Evolutionary conservation across 2,113 vertebrate genomes (phyloP).

Genomic region (Malurus elegans): DNA sequence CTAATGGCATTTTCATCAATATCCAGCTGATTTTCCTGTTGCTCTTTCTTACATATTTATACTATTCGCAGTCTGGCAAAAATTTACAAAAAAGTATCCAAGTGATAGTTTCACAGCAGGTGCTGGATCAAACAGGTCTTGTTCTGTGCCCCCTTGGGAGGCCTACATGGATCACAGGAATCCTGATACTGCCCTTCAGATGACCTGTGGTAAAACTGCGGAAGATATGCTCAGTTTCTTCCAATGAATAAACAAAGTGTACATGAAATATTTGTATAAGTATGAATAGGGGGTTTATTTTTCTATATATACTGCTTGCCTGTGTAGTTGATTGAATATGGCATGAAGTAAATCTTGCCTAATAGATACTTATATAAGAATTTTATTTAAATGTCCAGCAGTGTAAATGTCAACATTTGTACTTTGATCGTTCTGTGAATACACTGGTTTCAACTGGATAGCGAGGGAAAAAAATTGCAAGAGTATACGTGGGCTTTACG

Average conservation of each 20-base stretch:
- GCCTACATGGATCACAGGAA: conserved; percentile 85
- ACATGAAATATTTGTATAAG: conserved; percentile 76
- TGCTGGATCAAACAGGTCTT: conserved; percentile 92
- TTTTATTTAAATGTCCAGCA: conserved; percentile 69
- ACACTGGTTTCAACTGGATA: conserved; percentile 48
- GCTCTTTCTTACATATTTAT: conserved; percentile 76
- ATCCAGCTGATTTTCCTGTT: conserved; percentile 68
- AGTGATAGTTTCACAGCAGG: conserved; percentile 93
- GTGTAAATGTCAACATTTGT: conserved; percentile 51
- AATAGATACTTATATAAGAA: conserved; percentile 73
- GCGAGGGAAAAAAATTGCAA: neutral
- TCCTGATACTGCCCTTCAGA: conserved; percentile 84
- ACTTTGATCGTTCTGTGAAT: conserved; percentile 65
- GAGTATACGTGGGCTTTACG: neutral
- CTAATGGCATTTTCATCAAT: conserved; percentile 65
- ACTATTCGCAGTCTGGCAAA: conserved; percentile 76
- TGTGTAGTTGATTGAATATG: conserved; percentile 73
- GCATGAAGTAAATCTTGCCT: conserved; percentile 69
- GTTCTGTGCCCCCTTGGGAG: conserved; percentile 84
- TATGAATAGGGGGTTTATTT: conserved; percentile 72
- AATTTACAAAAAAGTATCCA: conserved; percentile 82
- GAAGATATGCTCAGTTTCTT: conserved; percentile 89
- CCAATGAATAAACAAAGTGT: conserved; percentile 84
- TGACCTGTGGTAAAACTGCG: conserved; percentile 87
- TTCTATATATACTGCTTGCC: conserved; percentile 55